Percentiles rank a stretch among this genome's conserved stretches.
Conservation (phyloP, 2,113 vertebrate species). For the Parus major region DNA sequence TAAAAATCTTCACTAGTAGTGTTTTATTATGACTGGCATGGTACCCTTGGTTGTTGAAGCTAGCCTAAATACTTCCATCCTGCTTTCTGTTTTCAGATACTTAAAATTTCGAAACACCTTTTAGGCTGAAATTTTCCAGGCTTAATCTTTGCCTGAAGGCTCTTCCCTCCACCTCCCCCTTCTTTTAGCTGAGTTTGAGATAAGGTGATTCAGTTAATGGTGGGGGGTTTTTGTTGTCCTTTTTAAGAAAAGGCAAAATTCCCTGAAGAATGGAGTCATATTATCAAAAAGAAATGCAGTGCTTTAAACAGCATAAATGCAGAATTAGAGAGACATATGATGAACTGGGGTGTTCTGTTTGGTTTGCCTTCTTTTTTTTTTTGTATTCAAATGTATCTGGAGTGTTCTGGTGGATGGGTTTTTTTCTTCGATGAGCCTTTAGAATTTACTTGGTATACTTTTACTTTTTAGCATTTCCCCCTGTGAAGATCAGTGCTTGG, state of each 20-base stretch:
- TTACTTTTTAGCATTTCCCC: neutral
- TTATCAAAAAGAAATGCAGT: neutral
- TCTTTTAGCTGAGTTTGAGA: conserved; percentile 36
- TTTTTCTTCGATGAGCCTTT: neutral
- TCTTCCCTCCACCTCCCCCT: conserved; percentile 27
- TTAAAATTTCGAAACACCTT: conserved; percentile 49
- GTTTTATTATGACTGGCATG: neutral
- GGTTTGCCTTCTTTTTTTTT: neutral
- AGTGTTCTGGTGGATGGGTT: neutral
- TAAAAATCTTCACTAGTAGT: neutral
- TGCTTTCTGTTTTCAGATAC: conserved; percentile 48
- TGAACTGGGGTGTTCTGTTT: neutral
- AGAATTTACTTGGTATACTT: neutral
- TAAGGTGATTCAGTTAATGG: conserved; percentile 30
- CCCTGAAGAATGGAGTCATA: neutral
- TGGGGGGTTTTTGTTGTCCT: neutral
- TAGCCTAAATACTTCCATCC: conserved; percentile 26
- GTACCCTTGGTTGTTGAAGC: neutral
- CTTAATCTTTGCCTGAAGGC: conserved; percentile 66
- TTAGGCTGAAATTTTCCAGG: conserved; percentile 56
- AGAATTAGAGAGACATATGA: neutral
- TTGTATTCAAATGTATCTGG: neutral
- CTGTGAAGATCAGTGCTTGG: neutral
- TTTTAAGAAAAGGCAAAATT: neutral
- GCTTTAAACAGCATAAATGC: neutral